Base-by-base conservation (phyloP, 1,140 invertebrate species). In the Solenopsis fugax region DNA sequence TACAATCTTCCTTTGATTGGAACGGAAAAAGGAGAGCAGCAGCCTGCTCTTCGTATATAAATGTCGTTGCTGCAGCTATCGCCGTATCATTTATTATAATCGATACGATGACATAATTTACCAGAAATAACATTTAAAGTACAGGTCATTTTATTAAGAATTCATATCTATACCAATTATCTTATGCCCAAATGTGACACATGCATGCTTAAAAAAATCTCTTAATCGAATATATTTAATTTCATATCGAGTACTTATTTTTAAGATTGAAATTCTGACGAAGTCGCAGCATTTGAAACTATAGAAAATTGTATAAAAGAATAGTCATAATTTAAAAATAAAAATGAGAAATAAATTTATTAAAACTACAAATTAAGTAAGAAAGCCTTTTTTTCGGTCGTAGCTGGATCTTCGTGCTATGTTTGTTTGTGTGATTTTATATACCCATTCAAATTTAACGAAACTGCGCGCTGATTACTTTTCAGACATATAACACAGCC, bases 1-100 rank as follows among this genome's bases (percentile, higher is more conserved):
- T 56, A 62, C n/a, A 41, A 58, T 73, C 54, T 60, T 54, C 4
- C 45, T 82, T 82, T 45, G 13, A 60, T 81, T 81, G 65, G 50
- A 73, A 73, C 16, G n/a, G 24, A 21, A 45, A 24, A 56, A 6
- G 29, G 6, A 24, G n/a, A 37, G 4, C 45, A 21, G 9, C n/a
- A 12, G 21, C 6, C 7, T 80, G n/a, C 29, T 52, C 54, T 69
- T 48, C n/a, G 24, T 12, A 13, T 12, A 16, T 52, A 48, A 48
- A 78, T 69, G 62, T 67, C n/a, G 10, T 78, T 37, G 41, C 37
- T 34, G 50, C 18, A 18, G 29, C 41, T 48, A 50, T 71, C 4
- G 50, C 13, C 13, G 34, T 41, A 58, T 52, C 50, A 72, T 58
- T 75, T 75, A 56, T 75, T 24, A 24, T 58, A 7, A 56, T 37